phyloP scores from a whole-genome alignment of 1,140 invertebrate species.

The Pseudomyrmex concolor region DNA sequence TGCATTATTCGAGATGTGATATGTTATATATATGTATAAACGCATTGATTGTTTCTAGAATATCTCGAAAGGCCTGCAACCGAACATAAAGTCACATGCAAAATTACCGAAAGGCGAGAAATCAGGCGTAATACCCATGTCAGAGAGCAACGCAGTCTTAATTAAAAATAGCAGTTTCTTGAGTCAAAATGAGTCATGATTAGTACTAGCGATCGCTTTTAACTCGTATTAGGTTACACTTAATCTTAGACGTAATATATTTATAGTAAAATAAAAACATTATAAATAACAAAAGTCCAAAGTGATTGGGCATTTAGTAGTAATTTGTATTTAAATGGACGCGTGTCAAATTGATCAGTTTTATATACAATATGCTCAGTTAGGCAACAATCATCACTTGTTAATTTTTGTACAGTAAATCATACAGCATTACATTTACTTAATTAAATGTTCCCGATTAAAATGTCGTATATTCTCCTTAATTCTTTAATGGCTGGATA shows the following conservation, averaged over 20 bases:
- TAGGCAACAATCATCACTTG: slow-evolving; percentile 30
- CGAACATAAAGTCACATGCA: slow-evolving; percentile 83
- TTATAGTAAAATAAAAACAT: slow-evolving; percentile 43
- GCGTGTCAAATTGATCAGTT: slow-evolving; percentile 52
- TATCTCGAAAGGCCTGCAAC: slow-evolving; percentile 82
- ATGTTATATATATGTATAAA: background rate
- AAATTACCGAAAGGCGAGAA: slow-evolving; percentile 84
- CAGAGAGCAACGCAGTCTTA: slow-evolving; percentile 84
- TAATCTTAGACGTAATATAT: slow-evolving; percentile 65
- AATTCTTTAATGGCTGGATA: slow-evolving; percentile 47
- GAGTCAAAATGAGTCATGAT: slow-evolving; percentile 77
- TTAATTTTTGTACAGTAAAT: slow-evolving; percentile 43
- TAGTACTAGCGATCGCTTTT: slow-evolving; percentile 27
- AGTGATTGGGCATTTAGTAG: slow-evolving; percentile 37
- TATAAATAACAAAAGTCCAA: slow-evolving; percentile 31
- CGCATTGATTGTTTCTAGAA: slow-evolving; percentile 80
- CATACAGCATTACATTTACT: slow-evolving; percentile 30
- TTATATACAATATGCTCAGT: slow-evolving; percentile 37
- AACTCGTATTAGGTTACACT: slow-evolving; percentile 59
- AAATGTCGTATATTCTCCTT: slow-evolving; percentile 20
- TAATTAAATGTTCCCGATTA: slow-evolving; percentile 21
- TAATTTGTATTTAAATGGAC: slow-evolving; percentile 58
- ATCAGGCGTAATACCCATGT: slow-evolving; percentile 83
- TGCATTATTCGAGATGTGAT: slow-evolving; percentile 15
- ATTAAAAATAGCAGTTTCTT: slow-evolving; percentile 83